A percentile compares a stretch with the other conserved stretches of the same genome.
These are phyloP conservation scores for Malurus elegans DNA, from an alignment of 2,113 vertebrate genomes.

Conservation along the genomic window DNA sequence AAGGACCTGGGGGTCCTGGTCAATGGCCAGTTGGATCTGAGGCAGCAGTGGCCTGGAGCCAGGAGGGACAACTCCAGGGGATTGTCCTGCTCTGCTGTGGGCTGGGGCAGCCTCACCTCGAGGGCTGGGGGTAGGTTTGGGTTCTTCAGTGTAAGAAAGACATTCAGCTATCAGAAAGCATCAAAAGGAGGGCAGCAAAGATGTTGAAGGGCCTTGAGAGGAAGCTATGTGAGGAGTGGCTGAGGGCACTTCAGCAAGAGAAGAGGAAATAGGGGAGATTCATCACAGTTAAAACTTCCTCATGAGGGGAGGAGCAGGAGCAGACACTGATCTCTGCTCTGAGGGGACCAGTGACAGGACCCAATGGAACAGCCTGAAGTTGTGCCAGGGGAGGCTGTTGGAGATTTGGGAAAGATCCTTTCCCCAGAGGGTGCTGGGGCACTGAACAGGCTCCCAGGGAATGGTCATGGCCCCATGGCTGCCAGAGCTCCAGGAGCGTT, in stretches of 20 bases:
- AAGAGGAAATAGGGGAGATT: background rate
- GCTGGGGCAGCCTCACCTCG: background rate
- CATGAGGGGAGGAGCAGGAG: background rate
- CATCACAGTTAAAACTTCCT: rapidly evolving
- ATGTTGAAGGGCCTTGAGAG: background rate
- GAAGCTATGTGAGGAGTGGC: rapidly evolving
- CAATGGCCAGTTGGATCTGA: background rate
- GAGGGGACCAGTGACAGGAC: background rate
- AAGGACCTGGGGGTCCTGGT: background rate
- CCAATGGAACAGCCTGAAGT: rapidly evolving
- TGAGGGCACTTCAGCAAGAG: background rate
- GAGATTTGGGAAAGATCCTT: background rate
- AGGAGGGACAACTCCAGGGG: background rate
- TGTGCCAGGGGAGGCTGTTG: background rate
- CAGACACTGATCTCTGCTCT: background rate
- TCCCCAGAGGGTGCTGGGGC: too few species aligned
- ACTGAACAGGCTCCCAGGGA: background rate
- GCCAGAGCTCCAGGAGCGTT: rapidly evolving
- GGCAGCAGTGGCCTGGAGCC: background rate
- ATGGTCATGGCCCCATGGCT: rapidly evolving
- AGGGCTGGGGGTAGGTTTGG: background rate
- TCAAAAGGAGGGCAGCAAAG: background rate
- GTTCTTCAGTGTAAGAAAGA: rapidly evolving
- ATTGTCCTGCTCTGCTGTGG: background rate
- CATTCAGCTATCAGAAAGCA: background rate